These are phyloP conservation scores for Sinocyclocheilus anshuiensis DNA, from an alignment of 2,113 vertebrate species.

Conservation along the genomic window DNA sequence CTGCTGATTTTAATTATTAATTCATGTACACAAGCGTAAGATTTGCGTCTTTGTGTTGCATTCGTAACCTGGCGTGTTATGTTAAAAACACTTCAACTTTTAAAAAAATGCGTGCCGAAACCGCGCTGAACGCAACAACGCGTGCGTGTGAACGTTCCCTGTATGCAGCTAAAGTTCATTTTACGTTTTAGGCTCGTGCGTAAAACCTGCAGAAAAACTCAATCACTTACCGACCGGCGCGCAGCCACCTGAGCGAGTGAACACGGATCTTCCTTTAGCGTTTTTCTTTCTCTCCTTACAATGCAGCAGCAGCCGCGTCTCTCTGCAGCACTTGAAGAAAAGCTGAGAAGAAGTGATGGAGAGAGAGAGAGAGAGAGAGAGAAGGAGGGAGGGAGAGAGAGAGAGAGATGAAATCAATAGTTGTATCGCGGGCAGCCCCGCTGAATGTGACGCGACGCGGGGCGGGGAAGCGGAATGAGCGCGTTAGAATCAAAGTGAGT, in stretches of 20 bases:
- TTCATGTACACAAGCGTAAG: neutral
- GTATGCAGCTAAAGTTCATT: neutral
- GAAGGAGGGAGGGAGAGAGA: too few species aligned
- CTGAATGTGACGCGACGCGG: constrained; percentile 54
- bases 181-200: neutral
- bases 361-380: constrained; percentile 55
- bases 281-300: constrained; percentile 42
- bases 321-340: constrained; percentile 79
- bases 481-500: constrained; percentile 16
- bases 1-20: neutral
- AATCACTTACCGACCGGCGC: constrained; percentile 2
- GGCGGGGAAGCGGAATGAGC: neutral
- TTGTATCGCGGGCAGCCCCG: constrained; percentile 64
- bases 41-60: neutral
- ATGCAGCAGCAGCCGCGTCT: constrained; percentile 67
- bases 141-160: neutral
- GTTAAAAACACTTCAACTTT: constrained; percentile 15
- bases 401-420: constrained; percentile 68
- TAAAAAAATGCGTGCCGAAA: neutral
- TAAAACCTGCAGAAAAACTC: neutral
- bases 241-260: neutral
- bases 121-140: neutral
- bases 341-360: constrained; percentile 48
- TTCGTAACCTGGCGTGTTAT: neutral
- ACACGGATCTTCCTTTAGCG: too few species aligned